Percentiles rank a stretch among this genome's conserved stretches.
phyloP scores from a whole-genome alignment of 2,797 vertebrate genomes.

The Columba guinea region DNA sequence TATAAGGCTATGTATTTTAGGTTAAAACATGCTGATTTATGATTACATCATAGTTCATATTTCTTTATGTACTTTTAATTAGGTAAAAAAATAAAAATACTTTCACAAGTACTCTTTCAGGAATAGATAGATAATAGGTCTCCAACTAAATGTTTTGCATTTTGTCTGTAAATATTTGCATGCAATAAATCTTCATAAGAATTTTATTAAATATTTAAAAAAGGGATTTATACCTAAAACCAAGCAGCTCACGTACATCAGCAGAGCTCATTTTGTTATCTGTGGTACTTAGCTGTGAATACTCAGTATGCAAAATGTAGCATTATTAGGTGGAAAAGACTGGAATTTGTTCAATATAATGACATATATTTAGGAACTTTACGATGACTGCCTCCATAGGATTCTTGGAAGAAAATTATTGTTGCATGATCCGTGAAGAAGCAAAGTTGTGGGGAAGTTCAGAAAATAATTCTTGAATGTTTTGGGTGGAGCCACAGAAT shows the following conservation, averaged over 20 bases:
- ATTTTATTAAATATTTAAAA: not conserved
- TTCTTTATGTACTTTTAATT: not conserved
- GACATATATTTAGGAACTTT: not conserved
- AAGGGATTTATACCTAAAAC: not conserved
- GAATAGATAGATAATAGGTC: not conserved
- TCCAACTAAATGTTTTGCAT: not conserved
- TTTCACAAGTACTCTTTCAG: not conserved
- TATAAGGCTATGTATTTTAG: not conserved
- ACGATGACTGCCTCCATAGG: not conserved
- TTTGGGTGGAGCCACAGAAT: not conserved
- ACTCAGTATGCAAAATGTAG: not conserved
- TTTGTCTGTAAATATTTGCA: not conserved
- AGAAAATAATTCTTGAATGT: not conserved
- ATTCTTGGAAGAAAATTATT: not conserved
- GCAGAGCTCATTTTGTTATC: not conserved
- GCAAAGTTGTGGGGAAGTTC: not conserved
- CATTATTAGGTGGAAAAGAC: not conserved
- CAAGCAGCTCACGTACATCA: not conserved
- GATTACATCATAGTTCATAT: not conserved
- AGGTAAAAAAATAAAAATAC: not conserved
- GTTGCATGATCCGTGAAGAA: not conserved
- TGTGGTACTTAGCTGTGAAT: not conserved
- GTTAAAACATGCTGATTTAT: not conserved
- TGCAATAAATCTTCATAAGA: not conserved
- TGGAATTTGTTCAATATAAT: not conserved